Conservation (phyloP, 2,797 vertebrate genomes). For the Malurus splendens region DNA sequence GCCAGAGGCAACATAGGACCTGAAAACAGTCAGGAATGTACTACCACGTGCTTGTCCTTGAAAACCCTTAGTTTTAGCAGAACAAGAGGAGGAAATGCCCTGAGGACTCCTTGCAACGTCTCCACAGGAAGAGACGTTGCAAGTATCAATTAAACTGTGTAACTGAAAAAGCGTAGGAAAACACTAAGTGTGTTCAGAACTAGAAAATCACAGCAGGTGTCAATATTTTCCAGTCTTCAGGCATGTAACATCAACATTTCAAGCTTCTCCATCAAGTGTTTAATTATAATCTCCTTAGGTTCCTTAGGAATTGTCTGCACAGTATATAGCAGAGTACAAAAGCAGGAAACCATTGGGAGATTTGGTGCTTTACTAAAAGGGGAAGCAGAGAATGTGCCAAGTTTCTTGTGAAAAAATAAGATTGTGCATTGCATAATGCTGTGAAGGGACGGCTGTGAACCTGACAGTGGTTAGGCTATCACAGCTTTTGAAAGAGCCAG, state of each 20-base stretch:
- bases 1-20: rapidly evolving
- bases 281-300: not conserved
- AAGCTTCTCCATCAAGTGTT: not conserved
- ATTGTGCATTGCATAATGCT: rapidly evolving
- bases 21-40: not conserved
- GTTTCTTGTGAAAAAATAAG: not conserved
- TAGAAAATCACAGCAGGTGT: not conserved
- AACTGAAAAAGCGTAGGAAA: not conserved
- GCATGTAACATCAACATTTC: not conserved
- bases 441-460: rapidly evolving
- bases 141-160: not conserved
- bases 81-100: slow-evolving; percentile 1
- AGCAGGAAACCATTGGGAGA: not conserved
- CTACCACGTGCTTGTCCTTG: not conserved
- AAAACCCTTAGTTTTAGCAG: not conserved
- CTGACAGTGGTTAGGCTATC: not conserved
- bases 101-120: not conserved
- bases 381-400: not conserved
- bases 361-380: not conserved
- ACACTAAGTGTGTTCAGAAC: not conserved
- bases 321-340: not conserved
- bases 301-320: not conserved
- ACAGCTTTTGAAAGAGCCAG: not conserved
- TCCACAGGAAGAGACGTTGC: not conserved
- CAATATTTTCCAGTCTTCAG: slow-evolving; percentile 3